phyloP scores from a whole-genome alignment of 2,888 invertebrate genomes.

The Scelioninae gen. 2 region DNA sequence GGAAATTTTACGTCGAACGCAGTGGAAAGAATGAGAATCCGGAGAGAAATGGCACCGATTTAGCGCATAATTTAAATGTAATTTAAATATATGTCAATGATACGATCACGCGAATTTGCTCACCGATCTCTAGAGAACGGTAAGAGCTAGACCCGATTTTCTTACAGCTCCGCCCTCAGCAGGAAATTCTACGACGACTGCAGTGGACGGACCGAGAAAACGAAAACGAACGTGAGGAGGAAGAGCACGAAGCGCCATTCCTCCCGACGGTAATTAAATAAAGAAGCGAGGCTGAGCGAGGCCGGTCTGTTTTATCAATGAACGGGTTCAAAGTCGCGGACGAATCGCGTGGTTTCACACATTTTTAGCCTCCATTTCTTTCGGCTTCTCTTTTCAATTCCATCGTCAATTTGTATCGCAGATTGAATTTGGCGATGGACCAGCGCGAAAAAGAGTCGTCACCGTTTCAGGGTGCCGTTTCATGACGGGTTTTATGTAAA shows the following conservation, averaged over 20 bases:
- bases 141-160: no score
- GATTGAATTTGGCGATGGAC: slow-evolving; percentile 18
- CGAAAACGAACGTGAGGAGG: neutral
- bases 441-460: slow-evolving; percentile 38
- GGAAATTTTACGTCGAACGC: no score
- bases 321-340: slow-evolving; percentile 42
- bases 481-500: slow-evolving; percentile 45
- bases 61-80: no score
- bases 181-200: no score
- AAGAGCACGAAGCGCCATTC: slow-evolving; percentile 29
- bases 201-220: slow-evolving; percentile 7
- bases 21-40: no score
- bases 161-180: no score
- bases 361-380: slow-evolving; percentile 22
- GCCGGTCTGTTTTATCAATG: slow-evolving; percentile 63
- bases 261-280: slow-evolving; percentile 40
- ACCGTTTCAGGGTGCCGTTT: slow-evolving; percentile 39
- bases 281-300: slow-evolving; percentile 58
- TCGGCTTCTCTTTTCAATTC: slow-evolving; percentile 19
- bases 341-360: slow-evolving; percentile 29
- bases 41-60: no score
- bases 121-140: no score
- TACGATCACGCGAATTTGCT: no score
- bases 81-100: no score
- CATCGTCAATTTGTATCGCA: slow-evolving; percentile 57